Evolutionary conservation across 2,888 invertebrate species (phyloP).

Genomic region (Odontomyia ornata): DNA sequence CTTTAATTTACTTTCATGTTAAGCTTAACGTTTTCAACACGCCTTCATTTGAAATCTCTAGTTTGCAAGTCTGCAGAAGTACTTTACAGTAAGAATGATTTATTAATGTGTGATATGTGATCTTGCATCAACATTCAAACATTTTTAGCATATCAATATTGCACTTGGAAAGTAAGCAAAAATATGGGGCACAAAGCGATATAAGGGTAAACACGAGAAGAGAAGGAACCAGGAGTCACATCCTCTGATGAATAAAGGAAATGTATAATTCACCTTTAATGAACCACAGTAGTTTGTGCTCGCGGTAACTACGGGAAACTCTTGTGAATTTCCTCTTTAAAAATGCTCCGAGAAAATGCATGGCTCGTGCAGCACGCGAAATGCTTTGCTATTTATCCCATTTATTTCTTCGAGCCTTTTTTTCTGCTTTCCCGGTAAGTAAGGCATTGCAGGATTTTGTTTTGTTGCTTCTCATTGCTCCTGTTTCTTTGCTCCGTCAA

Average conservation of each 20-base stretch:
- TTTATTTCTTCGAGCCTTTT: constrained; percentile 9
- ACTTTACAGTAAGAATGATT: too few species aligned
- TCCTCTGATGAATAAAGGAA: constrained; percentile 6
- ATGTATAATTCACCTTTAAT: constrained; percentile 40
- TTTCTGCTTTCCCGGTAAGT: background rate
- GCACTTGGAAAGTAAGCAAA: too few species aligned
- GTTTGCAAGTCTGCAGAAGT: too few species aligned
- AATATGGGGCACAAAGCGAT: too few species aligned
- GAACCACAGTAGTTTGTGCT: constrained; percentile 25
- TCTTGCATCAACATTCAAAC: too few species aligned
- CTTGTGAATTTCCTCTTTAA: constrained; percentile 33
- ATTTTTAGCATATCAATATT: too few species aligned
- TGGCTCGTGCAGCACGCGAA: constrained; percentile 43
- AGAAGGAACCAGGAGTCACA: too few species aligned
- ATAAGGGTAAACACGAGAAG: too few species aligned
- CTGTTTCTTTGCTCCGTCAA: background rate
- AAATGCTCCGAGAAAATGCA: constrained; percentile 15
- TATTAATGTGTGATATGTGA: too few species aligned
- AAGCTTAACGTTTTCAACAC: too few species aligned
- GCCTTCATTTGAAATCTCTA: too few species aligned
- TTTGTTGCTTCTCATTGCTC: background rate
- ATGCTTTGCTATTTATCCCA: background rate
- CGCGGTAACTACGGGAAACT: constrained; percentile 13
- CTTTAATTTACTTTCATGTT: too few species aligned
- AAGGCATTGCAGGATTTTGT: constrained; percentile 16